Conservation (phyloP, 2,113 vertebrate genomes). For the Charina bottae region DNA sequence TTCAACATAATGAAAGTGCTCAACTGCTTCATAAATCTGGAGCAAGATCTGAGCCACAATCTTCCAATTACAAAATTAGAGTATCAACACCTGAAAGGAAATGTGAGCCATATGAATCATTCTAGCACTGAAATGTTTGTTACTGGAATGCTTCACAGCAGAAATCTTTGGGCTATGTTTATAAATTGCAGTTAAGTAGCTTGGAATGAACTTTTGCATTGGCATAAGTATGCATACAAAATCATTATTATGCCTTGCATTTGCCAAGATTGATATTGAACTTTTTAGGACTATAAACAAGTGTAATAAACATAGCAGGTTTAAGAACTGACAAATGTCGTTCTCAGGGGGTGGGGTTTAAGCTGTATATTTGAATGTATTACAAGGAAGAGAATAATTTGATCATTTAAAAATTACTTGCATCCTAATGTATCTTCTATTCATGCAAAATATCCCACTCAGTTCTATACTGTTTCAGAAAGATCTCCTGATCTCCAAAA, state of each 20-base stretch:
- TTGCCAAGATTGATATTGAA: not conserved
- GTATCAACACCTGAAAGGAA: not conserved
- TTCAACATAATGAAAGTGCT: not conserved
- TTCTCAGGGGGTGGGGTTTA: not conserved
- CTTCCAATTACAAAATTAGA: not conserved
- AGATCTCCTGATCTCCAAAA: not conserved
- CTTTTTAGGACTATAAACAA: slow-evolving; percentile 4
- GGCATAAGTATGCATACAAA: not conserved
- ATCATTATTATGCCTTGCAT: not conserved
- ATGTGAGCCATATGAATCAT: not conserved
- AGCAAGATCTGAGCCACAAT: not conserved
- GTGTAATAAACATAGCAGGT: slow-evolving; percentile 2
- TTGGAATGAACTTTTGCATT: not conserved
- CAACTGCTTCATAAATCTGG: not conserved
- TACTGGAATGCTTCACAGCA: not conserved
- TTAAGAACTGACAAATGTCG: slow-evolving; percentile 17
- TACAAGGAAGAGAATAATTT: slow-evolving; percentile 15
- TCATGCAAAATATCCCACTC: slow-evolving; percentile 1
- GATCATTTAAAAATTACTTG: not conserved
- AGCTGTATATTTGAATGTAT: not conserved
- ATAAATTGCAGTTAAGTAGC: not conserved
- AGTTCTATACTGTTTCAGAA: not conserved
- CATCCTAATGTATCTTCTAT: not conserved
- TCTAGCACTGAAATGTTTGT: not conserved
- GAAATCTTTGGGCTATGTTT: not conserved